Conservation (phyloP, 1,140 invertebrate species). For the Colletes latitarsis region DNA sequence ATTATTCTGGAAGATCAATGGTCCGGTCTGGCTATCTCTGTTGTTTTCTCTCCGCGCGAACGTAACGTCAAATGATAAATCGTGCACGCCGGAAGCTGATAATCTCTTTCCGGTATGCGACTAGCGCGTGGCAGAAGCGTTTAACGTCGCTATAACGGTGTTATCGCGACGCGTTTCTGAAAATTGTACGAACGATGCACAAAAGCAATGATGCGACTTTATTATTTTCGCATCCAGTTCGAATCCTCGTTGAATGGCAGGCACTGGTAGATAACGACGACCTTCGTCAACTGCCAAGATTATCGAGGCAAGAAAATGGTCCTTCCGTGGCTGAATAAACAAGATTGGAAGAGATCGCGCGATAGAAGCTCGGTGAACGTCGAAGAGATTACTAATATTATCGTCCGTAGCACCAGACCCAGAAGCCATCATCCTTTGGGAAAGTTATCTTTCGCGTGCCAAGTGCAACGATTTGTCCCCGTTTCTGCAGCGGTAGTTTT, state of each 20-base stretch:
- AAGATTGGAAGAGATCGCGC: conserved; percentile 1
- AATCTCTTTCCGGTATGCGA: conserved; percentile 41
- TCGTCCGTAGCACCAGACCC: background rate
- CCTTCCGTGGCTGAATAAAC: conserved; percentile 19
- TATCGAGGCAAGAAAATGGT: background rate
- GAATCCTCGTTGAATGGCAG: too few relatives aligned
- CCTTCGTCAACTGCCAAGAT: conserved; percentile 3
- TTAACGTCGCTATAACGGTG: background rate
- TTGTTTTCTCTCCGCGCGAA: background rate
- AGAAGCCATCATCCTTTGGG: background rate
- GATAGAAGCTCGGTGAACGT: background rate
- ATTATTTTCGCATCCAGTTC: too few relatives aligned
- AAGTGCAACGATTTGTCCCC: conserved; percentile 6
- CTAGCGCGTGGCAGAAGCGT: background rate
- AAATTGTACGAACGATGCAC: background rate
- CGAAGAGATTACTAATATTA: background rate
- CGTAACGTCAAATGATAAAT: conserved; percentile 10
- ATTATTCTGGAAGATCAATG: conserved; percentile 57
- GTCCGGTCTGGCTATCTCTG: conserved; percentile 2
- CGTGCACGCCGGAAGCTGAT: conserved; percentile 30
- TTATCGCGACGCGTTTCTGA: background rate
- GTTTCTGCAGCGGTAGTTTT: background rate
- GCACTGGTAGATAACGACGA: background rate
- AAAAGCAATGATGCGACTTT: background rate
- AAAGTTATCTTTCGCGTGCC: background rate